Percentiles rank a stretch among this genome's conserved stretches.
phyloP scores from a whole-genome alignment of 2,113 vertebrate genomes.

The Damaliscus lunatus region DNA sequence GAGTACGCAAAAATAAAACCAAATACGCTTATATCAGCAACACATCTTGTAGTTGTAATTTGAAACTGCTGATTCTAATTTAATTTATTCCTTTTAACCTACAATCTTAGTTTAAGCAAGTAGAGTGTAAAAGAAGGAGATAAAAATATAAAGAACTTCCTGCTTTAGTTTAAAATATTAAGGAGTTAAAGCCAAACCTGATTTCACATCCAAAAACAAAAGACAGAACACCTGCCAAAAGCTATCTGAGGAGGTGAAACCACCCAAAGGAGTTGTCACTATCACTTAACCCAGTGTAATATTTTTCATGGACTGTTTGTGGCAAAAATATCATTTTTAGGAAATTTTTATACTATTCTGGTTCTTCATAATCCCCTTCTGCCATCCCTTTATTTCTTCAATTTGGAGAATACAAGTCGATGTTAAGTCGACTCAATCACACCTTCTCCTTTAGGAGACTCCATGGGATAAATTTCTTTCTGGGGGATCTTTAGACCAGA shows the following conservation, averaged over 20 bases:
- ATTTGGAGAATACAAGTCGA: not conserved
- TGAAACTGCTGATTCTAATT: slow-evolving; percentile 41
- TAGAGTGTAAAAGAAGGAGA: slow-evolving; percentile 17
- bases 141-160: slow-evolving; percentile 18
- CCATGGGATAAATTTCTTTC: not conserved
- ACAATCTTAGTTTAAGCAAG: not conserved
- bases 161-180: not conserved
- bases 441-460: not conserved
- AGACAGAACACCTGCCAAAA: not conserved
- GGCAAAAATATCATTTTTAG: not conserved
- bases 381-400: not conserved
- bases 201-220: not conserved
- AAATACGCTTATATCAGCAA: slow-evolving; percentile 12
- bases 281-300: not conserved
- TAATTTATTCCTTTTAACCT: slow-evolving; percentile 51
- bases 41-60: not conserved
- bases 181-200: not conserved
- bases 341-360: not conserved
- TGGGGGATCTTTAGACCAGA: not conserved
- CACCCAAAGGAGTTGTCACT: not conserved
- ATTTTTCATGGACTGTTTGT: not conserved
- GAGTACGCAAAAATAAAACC: not conserved
- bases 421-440: not conserved
- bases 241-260: not conserved
- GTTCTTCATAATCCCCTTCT: not conserved